Evolutionary conservation across 1,140 invertebrate species (phyloP), one percentile per base, ranked within the genome.

Genomic region (Batillaria attramentaria): DNA sequence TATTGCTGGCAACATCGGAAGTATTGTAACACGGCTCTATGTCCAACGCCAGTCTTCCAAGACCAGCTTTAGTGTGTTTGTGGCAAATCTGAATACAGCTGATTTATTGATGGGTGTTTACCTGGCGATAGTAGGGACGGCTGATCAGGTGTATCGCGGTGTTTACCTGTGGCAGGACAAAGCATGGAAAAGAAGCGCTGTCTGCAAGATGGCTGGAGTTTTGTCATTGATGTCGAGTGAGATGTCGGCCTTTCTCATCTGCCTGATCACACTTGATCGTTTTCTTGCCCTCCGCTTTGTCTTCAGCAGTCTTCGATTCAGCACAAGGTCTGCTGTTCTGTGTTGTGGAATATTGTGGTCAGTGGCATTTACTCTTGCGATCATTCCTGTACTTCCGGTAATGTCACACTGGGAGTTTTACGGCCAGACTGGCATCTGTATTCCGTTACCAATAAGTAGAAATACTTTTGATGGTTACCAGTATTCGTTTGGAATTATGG

Each of bases 261-360:
- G 72, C 33, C 41, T 80, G 0, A 87, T 90, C 16, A 86, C 89
- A 1, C 8, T 85, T 5, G 79, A 80, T 37, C 66, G 79, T 28
- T 60, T 73, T 5, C 20, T 73, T 24, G 72, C 39, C 16, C 35
- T 73, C 41, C n/a, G 50, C 31, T 73, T 73, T 39, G 46, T 50
- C 10, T 73, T 73, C 41, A 73, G 72, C 33, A 57, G 4, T 0
- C 20, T 41, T 37, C 72, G 33, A 0, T 73, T 73, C 35, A n/a
- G 35, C 3, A 0, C 4, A 0, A 72, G 68, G 18, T 77, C 73
- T 2, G 73, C 79, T 8, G 18, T 50, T 6, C 35, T 43, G 13
- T 66, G 41, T 0, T 80, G 73, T 57, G 33, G 24, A 6, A 16
- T 80, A 1, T 39, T 72, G 8, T 80, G 79, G 79, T 37, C 42